A percentile compares a stretch with the other conserved stretches of the same genome.
phyloP scores from a whole-genome alignment of 2,797 vertebrate genomes.

The Ciconia nigra region DNA sequence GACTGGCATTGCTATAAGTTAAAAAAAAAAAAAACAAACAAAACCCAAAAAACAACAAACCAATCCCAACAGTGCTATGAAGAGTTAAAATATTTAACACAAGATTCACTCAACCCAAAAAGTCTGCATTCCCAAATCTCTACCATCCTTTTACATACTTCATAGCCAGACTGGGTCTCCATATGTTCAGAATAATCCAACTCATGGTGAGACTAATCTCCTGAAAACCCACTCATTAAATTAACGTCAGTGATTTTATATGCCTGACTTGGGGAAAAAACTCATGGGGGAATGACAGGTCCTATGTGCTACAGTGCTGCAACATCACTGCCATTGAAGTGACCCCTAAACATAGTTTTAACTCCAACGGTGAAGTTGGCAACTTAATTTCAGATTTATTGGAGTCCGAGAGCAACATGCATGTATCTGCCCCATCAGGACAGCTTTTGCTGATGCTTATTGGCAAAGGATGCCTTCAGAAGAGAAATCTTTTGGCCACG shows the following conservation, averaged over 20 bases:
- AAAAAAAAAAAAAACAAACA: not conserved
- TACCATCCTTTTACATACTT: not conserved
- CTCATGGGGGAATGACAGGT: not conserved
- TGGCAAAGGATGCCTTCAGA: not conserved
- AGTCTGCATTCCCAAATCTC: not conserved
- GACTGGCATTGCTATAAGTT: not conserved
- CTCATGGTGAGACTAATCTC: constrained; percentile 30
- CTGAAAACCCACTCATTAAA: constrained; percentile 19
- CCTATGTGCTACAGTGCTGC: not conserved
- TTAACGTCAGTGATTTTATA: not conserved
- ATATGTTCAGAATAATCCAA: constrained; percentile 30
- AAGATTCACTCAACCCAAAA: not conserved
- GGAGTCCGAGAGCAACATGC: not conserved
- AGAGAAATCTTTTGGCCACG: not conserved
- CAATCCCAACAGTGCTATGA: not conserved
- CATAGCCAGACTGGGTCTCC: constrained; percentile 6
- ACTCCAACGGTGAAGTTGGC: not conserved
- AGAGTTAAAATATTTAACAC: not conserved
- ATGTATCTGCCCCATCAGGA: not conserved
- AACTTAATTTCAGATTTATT: not conserved
- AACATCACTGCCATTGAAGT: not conserved
- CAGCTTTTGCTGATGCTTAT: not conserved
- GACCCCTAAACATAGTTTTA: not conserved
- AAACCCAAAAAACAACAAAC: not conserved
- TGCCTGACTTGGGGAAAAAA: not conserved